phyloP scores from a whole-genome alignment of 2,797 vertebrate species.

The Betta splendens region DNA sequence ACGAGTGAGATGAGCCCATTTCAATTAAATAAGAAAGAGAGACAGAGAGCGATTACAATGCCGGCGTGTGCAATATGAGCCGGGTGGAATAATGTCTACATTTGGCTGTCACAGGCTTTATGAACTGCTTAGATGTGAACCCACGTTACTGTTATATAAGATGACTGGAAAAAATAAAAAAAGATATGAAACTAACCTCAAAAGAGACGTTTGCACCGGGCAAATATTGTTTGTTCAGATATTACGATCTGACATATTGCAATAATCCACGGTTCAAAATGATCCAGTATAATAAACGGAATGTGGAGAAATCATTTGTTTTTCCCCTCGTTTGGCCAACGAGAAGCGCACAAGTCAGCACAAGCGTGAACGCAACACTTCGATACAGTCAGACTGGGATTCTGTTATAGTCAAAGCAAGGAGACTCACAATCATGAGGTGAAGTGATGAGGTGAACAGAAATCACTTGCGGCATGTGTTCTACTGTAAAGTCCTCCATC shows the following conservation, averaged over 20 bases:
- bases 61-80: constrained; percentile 39
- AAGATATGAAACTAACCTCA: constrained; percentile 24
- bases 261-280: constrained; percentile 14
- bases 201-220: constrained; percentile 13
- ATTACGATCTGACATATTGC: constrained; percentile 7
- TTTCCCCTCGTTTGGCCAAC: constrained; percentile 7
- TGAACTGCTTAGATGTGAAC: constrained; percentile 45
- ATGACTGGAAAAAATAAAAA: constrained; percentile 24
- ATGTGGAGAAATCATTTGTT: background rate
- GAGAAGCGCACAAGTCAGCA: background rate
- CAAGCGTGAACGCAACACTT: background rate
- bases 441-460: too few species aligned
- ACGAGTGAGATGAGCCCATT: constrained; percentile 61
- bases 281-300: constrained; percentile 2
- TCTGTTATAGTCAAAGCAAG: too few species aligned
- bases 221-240: constrained; percentile 12
- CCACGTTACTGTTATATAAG: constrained; percentile 24
- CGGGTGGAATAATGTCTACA: constrained; percentile 49
- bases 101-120: constrained; percentile 40
- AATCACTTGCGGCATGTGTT: too few species aligned
- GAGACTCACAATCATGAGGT: too few species aligned
- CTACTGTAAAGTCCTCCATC: too few species aligned
- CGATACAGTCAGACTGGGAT: background rate
- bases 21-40: constrained; percentile 66
- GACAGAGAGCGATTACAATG: constrained; percentile 40